Evolutionary conservation across 2,888 invertebrate genomes (phyloP).

Genomic region (Limnephilus rhombicus): DNA sequence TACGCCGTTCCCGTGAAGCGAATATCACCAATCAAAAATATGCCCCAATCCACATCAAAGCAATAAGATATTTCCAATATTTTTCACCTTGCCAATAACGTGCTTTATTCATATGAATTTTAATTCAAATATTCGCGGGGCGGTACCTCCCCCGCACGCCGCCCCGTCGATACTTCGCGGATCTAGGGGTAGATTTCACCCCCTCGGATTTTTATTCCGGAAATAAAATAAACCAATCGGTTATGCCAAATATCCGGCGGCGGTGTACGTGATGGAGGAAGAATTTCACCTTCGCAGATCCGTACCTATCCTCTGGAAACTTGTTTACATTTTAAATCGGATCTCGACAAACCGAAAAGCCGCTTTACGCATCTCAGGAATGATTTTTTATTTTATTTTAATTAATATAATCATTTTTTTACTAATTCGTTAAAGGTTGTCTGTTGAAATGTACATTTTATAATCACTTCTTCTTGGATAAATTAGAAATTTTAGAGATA

Average conservation of each 20-base stretch:
- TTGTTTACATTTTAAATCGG: conserved; percentile 44
- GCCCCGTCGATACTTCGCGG: conserved; percentile 2
- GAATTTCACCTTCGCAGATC: conserved; percentile 3
- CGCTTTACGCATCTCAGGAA: neutral
- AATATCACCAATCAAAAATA: conserved; percentile 7
- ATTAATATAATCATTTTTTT: neutral
- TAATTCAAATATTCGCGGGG: conserved; percentile 46
- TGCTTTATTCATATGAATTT: conserved; percentile 43
- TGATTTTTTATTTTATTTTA: neutral
- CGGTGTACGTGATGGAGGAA: conserved; percentile 44
- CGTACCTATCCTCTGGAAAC: neutral
- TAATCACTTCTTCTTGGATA: too few relatives aligned
- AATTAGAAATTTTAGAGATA: too few relatives aligned
- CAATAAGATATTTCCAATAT: conserved; percentile 35
- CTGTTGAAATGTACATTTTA: neutral
- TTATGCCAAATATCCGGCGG: conserved; percentile 62
- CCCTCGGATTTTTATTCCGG: conserved; percentile 56
- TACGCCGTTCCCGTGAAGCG: neutral
- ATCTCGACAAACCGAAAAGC: neutral
- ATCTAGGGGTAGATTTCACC: neutral
- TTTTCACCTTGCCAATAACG: conserved; percentile 36
- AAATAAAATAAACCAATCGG: conserved; percentile 64
- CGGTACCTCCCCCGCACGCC: neutral
- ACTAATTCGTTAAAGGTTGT: neutral
- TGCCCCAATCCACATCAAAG: conserved; percentile 40